Evolutionary conservation across 2,888 invertebrate genomes (phyloP), one percentile per base, ranked within the genome.

Genomic region (Lepidonotus clava): DNA sequence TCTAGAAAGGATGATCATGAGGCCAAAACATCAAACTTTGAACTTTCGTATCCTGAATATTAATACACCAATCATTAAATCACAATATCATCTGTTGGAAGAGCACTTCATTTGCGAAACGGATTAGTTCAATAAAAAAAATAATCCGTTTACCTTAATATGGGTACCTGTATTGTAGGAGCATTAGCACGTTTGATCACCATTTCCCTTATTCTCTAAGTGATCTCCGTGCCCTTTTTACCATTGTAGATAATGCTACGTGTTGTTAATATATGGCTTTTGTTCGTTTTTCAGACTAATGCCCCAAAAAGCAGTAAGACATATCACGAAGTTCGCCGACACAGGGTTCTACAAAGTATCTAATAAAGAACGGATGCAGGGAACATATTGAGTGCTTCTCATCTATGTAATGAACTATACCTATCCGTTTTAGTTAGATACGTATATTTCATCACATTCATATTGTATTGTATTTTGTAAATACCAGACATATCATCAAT

Each of bases 301-400:
- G 36, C 76, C 76, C 18, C 18, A 38, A 8, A 76, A 6, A 14
- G 76, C 76, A 41, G 14, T 76, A 8, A 14, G 76, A 1, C n/a
- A 34, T n/a, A 76, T 76, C 36, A 76, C 36, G 28, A 24, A 36
- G 11, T 76, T 76, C 38, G 76, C 40, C 14, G 76, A 76, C 76
- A 40, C 76, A 5, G 76, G 76, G 2, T 76, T 40, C 41, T 76
- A 24, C 76, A 18, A 8, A 28, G 76, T 76, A 18, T 0, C 1
- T 1, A 28, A 41, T n/a, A 76, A 76, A 38, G 76, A 66, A 4
- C 1, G 66, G 66, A 66, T 14, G 24, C 66, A 46, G n/a, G n/a
- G n/a, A n/a, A n/a, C n/a, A n/a, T n/a, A n/a, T n/a, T n/a, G n/a
- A n/a, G n/a, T n/a, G n/a, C n/a, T n/a, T n/a, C n/a, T n/a, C n/a